Evolutionary conservation across 2,113 vertebrate species (phyloP).

Genomic region (Syngnathus scovelli): DNA sequence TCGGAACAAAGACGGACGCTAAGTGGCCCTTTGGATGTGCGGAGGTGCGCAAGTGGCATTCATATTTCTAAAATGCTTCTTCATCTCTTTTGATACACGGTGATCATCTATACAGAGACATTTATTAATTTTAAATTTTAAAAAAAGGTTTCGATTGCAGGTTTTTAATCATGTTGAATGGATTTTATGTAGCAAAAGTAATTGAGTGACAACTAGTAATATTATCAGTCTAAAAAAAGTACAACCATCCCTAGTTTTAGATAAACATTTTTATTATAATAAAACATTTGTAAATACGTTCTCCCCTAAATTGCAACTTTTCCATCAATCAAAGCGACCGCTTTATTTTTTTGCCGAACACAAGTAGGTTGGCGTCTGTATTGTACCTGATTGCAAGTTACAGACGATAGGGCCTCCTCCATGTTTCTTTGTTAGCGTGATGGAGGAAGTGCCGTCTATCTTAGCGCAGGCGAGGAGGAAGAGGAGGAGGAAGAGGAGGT

Average conservation of each 20-base stretch:
- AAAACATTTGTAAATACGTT: too few species aligned
- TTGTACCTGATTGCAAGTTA: conserved; percentile 41
- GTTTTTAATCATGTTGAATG: too few species aligned
- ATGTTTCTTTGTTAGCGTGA: conserved; percentile 67
- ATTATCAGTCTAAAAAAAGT: too few species aligned
- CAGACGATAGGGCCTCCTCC: conserved; percentile 44
- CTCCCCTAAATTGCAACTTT: too few species aligned
- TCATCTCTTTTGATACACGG: conserved; percentile 10
- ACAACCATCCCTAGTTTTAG: too few species aligned
- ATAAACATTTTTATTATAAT: too few species aligned
- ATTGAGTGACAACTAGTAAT: too few species aligned
- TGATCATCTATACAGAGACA: not conserved
- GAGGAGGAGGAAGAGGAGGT: conserved; percentile 25
- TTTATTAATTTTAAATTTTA: too few species aligned
- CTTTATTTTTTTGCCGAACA: too few species aligned
- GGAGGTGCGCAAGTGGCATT: conserved; percentile 32
- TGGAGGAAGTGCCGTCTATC: conserved; percentile 52
- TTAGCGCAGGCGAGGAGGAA: conserved; percentile 39
- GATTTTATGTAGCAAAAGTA: too few species aligned
- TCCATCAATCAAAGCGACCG: too few species aligned
- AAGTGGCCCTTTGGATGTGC: conserved; percentile 54
- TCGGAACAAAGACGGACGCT: conserved; percentile 57
- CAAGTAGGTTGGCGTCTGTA: not conserved
- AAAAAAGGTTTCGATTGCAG: too few species aligned
- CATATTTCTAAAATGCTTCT: conserved; percentile 31